Conservation (phyloP, 2,113 vertebrate species). For the Scomber colias region DNA sequence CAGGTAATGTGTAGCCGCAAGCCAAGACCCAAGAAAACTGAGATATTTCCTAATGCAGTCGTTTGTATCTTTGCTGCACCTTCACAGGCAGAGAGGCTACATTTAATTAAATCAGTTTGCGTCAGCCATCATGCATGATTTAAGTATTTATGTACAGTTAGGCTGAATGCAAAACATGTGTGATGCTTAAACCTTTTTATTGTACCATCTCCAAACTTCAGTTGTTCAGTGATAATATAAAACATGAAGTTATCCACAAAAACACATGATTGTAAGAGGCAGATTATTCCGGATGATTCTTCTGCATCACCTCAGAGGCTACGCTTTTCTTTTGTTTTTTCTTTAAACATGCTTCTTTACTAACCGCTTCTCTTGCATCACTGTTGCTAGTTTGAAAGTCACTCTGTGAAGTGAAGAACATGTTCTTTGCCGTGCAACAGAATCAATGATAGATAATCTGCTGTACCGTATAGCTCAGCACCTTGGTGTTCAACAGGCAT, state of each 20-base stretch:
- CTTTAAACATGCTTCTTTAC: conserved; percentile 24
- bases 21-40: conserved; percentile 6
- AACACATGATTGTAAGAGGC: conserved; percentile 13
- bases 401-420: conserved; percentile 37
- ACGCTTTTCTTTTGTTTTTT: conserved; percentile 27
- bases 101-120: conserved; percentile 51
- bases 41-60: conserved; percentile 26
- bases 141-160: conserved; percentile 44
- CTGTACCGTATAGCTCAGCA: conserved; percentile 48
- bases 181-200: conserved; percentile 11
- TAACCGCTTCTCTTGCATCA: conserved; percentile 28
- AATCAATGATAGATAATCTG: conserved; percentile 61
- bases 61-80: conserved; percentile 43
- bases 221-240: background rate
- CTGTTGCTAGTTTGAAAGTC: conserved; percentile 53
- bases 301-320: conserved; percentile 12
- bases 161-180: conserved; percentile 19
- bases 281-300: too few species aligned
- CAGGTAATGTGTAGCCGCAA: conserved; percentile 32
- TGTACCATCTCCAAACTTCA: conserved; percentile 10
- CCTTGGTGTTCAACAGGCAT: conserved; percentile 42
- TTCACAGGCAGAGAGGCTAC: conserved; percentile 35
- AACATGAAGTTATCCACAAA: conserved; percentile 16
- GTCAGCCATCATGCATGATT: conserved; percentile 56
- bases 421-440: conserved; percentile 9